Evolutionary conservation across 2,888 invertebrate genomes (phyloP), one percentile per base, ranked within the genome.

Genomic region (Anarsia innoxiella): DNA sequence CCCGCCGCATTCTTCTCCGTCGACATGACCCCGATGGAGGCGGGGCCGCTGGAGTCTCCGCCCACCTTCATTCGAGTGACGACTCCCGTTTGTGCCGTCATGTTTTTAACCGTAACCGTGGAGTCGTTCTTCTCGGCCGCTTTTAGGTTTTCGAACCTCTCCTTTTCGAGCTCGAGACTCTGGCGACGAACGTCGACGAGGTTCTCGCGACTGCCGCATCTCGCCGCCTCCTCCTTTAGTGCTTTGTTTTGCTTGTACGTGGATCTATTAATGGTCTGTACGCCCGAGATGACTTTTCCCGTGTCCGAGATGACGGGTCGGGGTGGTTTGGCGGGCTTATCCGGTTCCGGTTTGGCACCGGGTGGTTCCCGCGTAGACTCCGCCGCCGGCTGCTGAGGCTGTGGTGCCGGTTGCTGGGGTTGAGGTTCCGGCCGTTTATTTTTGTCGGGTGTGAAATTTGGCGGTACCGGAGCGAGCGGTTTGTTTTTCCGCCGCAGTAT

Each of bases 401-500:
- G 26, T 11, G 13, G 13, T 1, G 48, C 47, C 3, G 49, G 42
- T 32, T 59, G 60, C 1, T 61, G 57, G 2, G 19, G 14, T 12
- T 23, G 28, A 9, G 29, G 31, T n/a, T 32, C 23, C n/a, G n/a
- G n/a, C n/a, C n/a, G n/a, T 26, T 34, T 73, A 37, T 56, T 74
- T 45, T 85, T 86, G 44, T 87, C 86, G 0, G 86, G 86, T 1
- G 86, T 85, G 44, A 86, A 86, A 48, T 86, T 86, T 2, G 90
- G 90, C 23, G 91, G 91, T 9, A 89, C 89, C 2, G 92, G 92
- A 0, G 92, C 92, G 19, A 87, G 76, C 3, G 91, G 91, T 61
- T 93, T 93, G 53, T 91, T 91, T 72, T 93, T 93, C 55, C 92
- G 87, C 40, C 93, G 83, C 48, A 88, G 73, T 32, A 89, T 88